Percentiles rank a stretch among this genome's conserved stretches.
phyloP scores from a whole-genome alignment of 2,113 vertebrate species.

The Mirounga angustirostris region DNA sequence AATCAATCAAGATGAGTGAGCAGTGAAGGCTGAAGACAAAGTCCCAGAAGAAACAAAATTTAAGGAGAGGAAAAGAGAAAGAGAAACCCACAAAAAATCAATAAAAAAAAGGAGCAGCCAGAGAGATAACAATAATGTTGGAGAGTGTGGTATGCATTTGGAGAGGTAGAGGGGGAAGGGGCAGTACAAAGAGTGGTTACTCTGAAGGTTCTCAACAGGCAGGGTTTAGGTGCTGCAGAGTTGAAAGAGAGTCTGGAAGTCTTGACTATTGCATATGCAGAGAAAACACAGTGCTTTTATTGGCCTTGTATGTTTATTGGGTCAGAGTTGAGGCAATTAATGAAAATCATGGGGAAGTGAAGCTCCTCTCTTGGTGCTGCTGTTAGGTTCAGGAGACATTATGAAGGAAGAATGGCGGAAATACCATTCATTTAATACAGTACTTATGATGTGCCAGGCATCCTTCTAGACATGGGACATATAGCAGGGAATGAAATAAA shows the following conservation, averaged over 20 bases:
- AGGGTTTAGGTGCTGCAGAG: background rate
- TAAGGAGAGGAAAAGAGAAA: background rate
- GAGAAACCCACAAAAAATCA: background rate
- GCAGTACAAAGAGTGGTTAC: background rate
- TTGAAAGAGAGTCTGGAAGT: background rate
- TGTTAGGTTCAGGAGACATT: background rate
- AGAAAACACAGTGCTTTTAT: background rate
- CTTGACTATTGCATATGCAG: background rate
- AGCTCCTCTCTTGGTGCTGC: background rate
- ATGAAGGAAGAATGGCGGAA: background rate
- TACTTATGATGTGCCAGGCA: background rate
- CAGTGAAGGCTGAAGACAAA: background rate
- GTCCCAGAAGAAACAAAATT: background rate
- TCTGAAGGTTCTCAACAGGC: background rate
- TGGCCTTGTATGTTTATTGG: background rate
- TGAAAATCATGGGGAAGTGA: background rate
- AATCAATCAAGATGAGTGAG: background rate
- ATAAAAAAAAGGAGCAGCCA: background rate
- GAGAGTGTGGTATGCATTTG: background rate
- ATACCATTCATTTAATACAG: background rate
- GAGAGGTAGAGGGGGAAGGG: background rate
- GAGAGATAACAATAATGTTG: background rate
- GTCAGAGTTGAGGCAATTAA: background rate
- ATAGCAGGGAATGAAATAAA: background rate
- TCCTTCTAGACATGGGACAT: background rate